Evolutionary conservation across 2,888 invertebrate species (phyloP).

Genomic region (Stomorhina lunata): DNA sequence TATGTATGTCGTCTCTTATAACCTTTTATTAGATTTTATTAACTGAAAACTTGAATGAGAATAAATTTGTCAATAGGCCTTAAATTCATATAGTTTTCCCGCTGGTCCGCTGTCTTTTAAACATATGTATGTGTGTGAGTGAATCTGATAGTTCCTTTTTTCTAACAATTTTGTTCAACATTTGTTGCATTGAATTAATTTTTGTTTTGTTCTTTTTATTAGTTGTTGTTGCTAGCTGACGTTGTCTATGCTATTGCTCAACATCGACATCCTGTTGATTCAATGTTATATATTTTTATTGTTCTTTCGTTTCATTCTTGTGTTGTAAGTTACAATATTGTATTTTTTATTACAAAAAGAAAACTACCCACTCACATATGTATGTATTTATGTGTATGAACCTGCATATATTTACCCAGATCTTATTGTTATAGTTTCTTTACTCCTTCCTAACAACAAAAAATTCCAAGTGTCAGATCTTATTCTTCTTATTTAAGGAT

Average conservation of each 20-base stretch:
- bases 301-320: background rate
- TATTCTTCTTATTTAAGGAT: slow-evolving; percentile 22
- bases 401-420: slow-evolving; percentile 2
- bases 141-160: slow-evolving; percentile 7
- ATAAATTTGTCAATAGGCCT: too few species aligned
- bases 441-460: slow-evolving; percentile 11
- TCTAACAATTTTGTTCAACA: slow-evolving; percentile 49
- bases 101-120: background rate
- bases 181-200: slow-evolving; percentile 61
- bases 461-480: slow-evolving; percentile 47
- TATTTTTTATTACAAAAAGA: background rate
- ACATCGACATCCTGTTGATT: slow-evolving; percentile 71
- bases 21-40: background rate
- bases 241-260: slow-evolving; percentile 55
- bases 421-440: background rate
- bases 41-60: too few species aligned
- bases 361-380: background rate
- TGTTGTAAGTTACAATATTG: slow-evolving; percentile 9
- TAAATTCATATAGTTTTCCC: slow-evolving; percentile 7
- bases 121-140: slow-evolving; percentile 11
- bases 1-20: too few species aligned
- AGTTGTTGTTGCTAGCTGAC: background rate
- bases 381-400: background rate
- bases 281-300: slow-evolving; percentile 32
- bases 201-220: slow-evolving; percentile 54